These are phyloP conservation scores for Mechanitis mazaeus DNA, from an alignment of 2,888 invertebrate genomes.

Conservation along the genomic window DNA sequence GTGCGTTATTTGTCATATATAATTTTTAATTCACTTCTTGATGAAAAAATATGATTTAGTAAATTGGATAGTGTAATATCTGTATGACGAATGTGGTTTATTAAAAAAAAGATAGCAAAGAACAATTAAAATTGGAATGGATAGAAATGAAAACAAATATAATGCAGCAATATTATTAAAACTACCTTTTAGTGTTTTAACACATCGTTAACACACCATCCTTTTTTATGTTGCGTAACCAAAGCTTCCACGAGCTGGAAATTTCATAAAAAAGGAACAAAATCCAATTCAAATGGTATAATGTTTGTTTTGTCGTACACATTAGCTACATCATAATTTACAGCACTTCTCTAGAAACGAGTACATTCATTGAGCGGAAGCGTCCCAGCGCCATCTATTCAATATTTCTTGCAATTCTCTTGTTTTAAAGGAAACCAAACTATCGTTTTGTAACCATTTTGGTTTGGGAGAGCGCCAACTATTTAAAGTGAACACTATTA, in stretches of 20 bases:
- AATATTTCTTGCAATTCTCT: conserved; percentile 60
- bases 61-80: no score
- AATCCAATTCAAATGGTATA: not conserved
- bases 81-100: no score
- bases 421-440: conserved; percentile 69
- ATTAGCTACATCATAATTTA: conserved; percentile 3
- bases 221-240: not conserved
- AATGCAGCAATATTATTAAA: no score
- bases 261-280: not conserved
- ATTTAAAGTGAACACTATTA: conserved; percentile 47
- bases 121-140: no score
- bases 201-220: no score
- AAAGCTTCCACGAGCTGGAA: not conserved
- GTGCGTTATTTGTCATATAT: no score
- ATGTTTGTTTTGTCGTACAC: conserved; percentile 5
- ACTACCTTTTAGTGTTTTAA: no score
- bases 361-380: conserved; percentile 54
- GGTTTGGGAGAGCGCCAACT: conserved; percentile 66
- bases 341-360: conserved; percentile 23
- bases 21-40: no score
- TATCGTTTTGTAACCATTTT: conserved; percentile 67
- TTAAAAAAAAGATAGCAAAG: no score
- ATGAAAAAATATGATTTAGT: no score
- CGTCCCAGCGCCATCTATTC: conserved; percentile 68
- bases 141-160: no score